phyloP scores from a whole-genome alignment of 2,888 invertebrate species.

The Drosophila putrida region DNA sequence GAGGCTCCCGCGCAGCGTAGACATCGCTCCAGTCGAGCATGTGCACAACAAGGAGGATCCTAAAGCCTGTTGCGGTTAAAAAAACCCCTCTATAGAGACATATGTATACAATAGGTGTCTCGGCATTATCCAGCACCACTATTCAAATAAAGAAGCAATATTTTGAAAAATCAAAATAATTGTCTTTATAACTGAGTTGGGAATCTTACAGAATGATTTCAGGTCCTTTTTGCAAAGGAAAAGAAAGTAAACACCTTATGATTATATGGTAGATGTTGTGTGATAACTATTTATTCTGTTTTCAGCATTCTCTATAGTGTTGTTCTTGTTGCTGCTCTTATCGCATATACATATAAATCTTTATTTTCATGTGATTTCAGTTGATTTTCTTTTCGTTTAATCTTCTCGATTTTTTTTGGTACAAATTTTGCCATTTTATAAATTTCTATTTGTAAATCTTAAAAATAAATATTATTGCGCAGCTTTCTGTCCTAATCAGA shows the following conservation, averaged over 20 bases:
- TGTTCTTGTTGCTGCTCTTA: slow-evolving; percentile 42
- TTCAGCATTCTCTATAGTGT: slow-evolving; percentile 66
- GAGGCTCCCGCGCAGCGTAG: slow-evolving; percentile 18
- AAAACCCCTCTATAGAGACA: neutral
- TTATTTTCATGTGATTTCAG: slow-evolving; percentile 49
- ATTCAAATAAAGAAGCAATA: slow-evolving; percentile 64
- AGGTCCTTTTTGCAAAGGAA: neutral
- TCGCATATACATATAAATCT: slow-evolving; percentile 51
- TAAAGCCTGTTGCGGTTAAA: slow-evolving; percentile 59
- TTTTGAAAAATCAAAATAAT: slow-evolving; percentile 34
- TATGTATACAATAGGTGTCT: neutral
- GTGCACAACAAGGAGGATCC: slow-evolving; percentile 23
- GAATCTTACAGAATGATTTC: neutral
- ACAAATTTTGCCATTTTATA: slow-evolving; percentile 61
- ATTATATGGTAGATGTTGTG: slow-evolving; percentile 52
- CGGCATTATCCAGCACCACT: slow-evolving; percentile 6
- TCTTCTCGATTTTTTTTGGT: slow-evolving; percentile 50
- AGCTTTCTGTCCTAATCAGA: slow-evolving; percentile 55
- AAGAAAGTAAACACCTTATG: neutral
- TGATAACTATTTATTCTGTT: slow-evolving; percentile 71
- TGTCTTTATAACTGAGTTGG: neutral
- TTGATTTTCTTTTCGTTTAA: slow-evolving; percentile 45
- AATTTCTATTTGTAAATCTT: slow-evolving; percentile 69
- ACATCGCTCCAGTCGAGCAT: accelerated
- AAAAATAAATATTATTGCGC: slow-evolving; percentile 74